phyloP scores from a whole-genome alignment of 2,888 invertebrate genomes.

The Alsophila aescularia region DNA sequence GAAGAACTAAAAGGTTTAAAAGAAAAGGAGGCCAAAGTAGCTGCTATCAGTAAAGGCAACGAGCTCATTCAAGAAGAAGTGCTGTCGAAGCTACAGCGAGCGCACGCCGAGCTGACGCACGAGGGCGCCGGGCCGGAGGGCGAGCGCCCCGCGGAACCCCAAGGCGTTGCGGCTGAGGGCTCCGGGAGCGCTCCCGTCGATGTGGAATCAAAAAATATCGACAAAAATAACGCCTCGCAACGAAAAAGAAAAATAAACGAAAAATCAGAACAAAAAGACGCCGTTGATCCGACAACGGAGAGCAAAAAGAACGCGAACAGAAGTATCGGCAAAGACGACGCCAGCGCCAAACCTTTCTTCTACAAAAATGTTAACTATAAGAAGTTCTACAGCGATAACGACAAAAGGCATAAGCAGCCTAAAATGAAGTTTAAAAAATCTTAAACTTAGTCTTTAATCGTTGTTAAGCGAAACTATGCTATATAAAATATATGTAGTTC shows the following conservation, averaged over 20 bases:
- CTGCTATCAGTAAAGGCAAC: conserved; percentile 61
- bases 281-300: conserved; percentile 26
- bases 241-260: conserved; percentile 55
- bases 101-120: conserved; percentile 33
- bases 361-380: conserved; percentile 64
- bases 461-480: conserved; percentile 29
- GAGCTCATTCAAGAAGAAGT: conserved; percentile 64
- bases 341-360: conserved; percentile 45
- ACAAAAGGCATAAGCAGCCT: conserved; percentile 56
- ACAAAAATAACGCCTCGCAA: conserved; percentile 19
- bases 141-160: neutral
- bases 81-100: conserved; percentile 56
- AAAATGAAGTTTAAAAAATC: conserved; percentile 64
- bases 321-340: conserved; percentile 38
- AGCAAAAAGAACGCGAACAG: conserved; percentile 39
- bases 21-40: conserved; percentile 62
- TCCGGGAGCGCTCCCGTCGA: too few species aligned
- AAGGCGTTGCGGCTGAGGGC: too few species aligned
- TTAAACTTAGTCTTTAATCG: conserved; percentile 45
- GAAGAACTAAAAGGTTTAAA: conserved; percentile 64
- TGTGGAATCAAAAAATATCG: too few species aligned
- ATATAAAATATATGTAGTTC: conserved; percentile 15
- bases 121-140: conserved; percentile 9
- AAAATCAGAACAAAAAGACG: conserved; percentile 41
- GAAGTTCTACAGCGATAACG: conserved; percentile 60